These are phyloP conservation scores for Chionodraco myersi DNA, from an alignment of 2,113 vertebrate species.

Conservation along the genomic window DNA sequence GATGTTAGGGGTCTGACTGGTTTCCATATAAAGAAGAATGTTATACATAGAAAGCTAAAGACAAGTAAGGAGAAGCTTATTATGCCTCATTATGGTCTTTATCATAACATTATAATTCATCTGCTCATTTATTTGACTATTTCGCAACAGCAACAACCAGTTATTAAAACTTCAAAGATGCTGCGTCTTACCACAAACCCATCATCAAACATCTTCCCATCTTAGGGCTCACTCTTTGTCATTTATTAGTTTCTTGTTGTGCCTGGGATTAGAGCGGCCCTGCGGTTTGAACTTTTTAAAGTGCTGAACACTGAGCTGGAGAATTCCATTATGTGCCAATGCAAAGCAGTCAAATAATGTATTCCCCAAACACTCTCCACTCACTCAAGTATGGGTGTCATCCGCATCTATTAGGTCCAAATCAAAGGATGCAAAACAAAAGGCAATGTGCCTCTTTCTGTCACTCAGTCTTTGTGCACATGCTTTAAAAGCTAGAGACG, in stretches of 20 bases:
- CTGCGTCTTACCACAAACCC: conserved; percentile 34
- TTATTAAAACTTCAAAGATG: conserved; percentile 36
- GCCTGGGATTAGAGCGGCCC: conserved; percentile 15
- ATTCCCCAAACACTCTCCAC: conserved; percentile 37
- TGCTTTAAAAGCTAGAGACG: conserved; percentile 55
- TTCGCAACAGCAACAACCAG: conserved; percentile 4
- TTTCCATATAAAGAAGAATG: conserved; percentile 25
- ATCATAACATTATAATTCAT: neutral
- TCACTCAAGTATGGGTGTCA: conserved; percentile 55
- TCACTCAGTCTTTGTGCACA: conserved; percentile 44
- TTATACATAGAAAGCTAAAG: conserved; percentile 2
- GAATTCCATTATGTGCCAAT: conserved; percentile 39
- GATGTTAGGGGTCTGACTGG: conserved; percentile 28
- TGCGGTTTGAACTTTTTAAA: conserved; percentile 40
- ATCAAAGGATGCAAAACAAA: conserved; percentile 69
- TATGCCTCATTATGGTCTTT: neutral
- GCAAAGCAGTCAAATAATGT: conserved; percentile 49
- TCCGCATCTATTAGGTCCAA: conserved; percentile 57
- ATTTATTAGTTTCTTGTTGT: conserved; percentile 33
- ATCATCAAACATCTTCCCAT: conserved; percentile 24
- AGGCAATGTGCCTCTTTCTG: conserved; percentile 42
- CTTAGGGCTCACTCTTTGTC: conserved; percentile 34
- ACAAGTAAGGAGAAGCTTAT: neutral
- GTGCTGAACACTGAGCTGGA: conserved; percentile 20
- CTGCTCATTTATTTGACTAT: neutral